These are phyloP conservation scores for Euwallacea fornicatus DNA, from an alignment of 1,140 invertebrate species.

Conservation along the genomic window DNA sequence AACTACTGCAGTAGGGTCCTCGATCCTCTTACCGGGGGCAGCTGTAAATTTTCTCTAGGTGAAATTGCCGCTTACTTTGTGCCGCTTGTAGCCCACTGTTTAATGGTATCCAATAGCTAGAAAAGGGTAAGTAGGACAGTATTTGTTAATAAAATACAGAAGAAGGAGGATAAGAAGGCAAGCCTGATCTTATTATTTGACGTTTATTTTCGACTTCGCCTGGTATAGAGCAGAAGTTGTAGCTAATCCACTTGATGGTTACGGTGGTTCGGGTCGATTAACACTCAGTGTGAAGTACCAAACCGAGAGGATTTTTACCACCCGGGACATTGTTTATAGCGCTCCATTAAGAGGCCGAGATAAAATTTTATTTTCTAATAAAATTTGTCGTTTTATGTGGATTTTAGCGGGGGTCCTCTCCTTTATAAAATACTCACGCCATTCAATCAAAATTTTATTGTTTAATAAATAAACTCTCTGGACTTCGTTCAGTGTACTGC, in stretches of 20 bases:
- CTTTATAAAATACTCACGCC: conserved; percentile 11
- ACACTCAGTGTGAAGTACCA: conserved; percentile 33
- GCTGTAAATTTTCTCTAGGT: no score
- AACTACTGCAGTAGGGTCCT: conserved; percentile 22
- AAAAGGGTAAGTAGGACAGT: no score
- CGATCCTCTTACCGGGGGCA: no score
- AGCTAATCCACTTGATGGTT: not conserved
- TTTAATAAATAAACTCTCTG: no score
- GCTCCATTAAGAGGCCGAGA: conserved; percentile 37
- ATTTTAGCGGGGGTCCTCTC: conserved; percentile 33
- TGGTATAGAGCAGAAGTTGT: not conserved
- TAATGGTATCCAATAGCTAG: no score
- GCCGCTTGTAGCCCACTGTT: no score
- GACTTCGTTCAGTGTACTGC: no score
- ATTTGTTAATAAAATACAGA: no score
- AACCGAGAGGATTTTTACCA: conserved; percentile 32
- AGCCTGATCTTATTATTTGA: no score
- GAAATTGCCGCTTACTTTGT: no score
- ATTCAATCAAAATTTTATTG: no score
- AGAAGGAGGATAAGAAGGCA: no score
- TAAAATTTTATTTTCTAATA: conserved; percentile 43
- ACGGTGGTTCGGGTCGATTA: conserved; percentile 26
- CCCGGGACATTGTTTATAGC: conserved; percentile 42
- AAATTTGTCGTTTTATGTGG: conserved; percentile 41
- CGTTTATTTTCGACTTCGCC: not conserved